Base-by-base conservation (phyloP, 2,113 vertebrate genomes). In the Coturnix japonica region DNA sequence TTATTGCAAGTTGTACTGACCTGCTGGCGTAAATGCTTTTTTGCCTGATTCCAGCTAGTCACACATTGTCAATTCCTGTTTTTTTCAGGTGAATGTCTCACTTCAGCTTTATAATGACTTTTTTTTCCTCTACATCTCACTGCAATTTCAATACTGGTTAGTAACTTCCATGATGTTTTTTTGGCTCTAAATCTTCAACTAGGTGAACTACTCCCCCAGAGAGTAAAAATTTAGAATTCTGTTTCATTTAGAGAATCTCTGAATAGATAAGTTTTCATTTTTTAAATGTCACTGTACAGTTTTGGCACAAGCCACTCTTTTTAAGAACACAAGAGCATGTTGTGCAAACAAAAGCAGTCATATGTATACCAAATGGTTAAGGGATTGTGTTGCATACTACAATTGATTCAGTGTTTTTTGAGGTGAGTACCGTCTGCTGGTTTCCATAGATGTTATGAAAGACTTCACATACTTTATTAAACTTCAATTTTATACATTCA, bases 171-270 rank as follows among this genome's bases (percentile, higher is more conserved):
- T 77, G 19, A 6, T 87, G 7, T 18, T 95, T 96, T 96, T 95
- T 54, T 87, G 39, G 5, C 54, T 94, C 26, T 79, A 54, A 89
- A 60, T 54, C 23, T 83, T 86, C 41, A 87, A 13, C 13, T 64
- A 51, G 9, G 6, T 56, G 56, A 91, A 19, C 10, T 19, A 28
- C 16, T 54, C 16, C 15, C 53, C 15, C 28, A 17, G 11, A 95
- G n/a, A 82, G 22, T 8, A 79, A 49, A 78, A 22, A 17, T 72
- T 83, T 21, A 47, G 41, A 77, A 39, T 82, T 94, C 47, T 91
- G 46, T 91, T 96, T 96, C 35, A 87, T 91, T 79, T 95, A 65
- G 93, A 81, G 39, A 87, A 66, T 71, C 56, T 91, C 65, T 95
- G 80, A 94, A 70, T 73, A 78, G 11, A 69, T 70, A 77, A 26